These are phyloP conservation scores for Caenorhabditis japonica DNA, from an alignment of 2,888 invertebrate species.

Conservation along the genomic window DNA sequence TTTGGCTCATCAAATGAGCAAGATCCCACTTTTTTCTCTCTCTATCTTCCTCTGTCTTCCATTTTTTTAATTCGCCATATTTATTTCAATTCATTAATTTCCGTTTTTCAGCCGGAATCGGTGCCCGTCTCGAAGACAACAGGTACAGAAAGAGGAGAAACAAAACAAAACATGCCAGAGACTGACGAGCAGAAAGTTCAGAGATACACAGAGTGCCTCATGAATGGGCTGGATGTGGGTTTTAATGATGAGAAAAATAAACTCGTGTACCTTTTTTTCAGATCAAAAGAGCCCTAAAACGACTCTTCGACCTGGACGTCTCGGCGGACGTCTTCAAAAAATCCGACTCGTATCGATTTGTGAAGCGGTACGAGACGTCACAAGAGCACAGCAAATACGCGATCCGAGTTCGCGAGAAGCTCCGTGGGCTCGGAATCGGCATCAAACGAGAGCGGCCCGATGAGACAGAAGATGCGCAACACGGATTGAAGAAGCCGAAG, in stretches of 20 bases:
- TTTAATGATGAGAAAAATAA: slow-evolving; percentile 1
- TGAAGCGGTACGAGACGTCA: slow-evolving; percentile 25
- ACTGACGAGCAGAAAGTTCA: slow-evolving; percentile 38
- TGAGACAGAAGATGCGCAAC: not conserved
- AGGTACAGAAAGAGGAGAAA: too few species aligned
- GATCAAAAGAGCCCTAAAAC: slow-evolving; percentile 41
- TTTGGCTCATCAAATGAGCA: too few species aligned
- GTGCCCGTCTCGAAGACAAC: too few species aligned
- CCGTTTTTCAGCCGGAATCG: too few species aligned
- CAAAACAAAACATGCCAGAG: slow-evolving; percentile 37
- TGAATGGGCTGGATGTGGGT: slow-evolving; percentile 38
- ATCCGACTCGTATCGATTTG: slow-evolving; percentile 14
- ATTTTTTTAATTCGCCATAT: too few species aligned
- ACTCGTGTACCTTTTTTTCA: slow-evolving; percentile 34
- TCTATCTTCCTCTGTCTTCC: too few species aligned
- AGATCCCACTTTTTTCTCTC: too few species aligned
- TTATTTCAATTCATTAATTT: too few species aligned
- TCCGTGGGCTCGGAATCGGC: not conserved
- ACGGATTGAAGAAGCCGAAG: slow-evolving; percentile 11
- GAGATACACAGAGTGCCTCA: slow-evolving; percentile 39
- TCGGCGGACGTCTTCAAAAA: slow-evolving; percentile 18
- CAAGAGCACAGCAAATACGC: slow-evolving; percentile 33
- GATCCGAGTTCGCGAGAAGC: slow-evolving; percentile 22
- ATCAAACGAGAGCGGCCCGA: slow-evolving; percentile 6
- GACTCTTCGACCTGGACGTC: slow-evolving; percentile 40